Percentiles rank a stretch among this genome's conserved stretches.
phyloP scores from a whole-genome alignment of 2,888 invertebrate genomes.

The Cheilosia soror region DNA sequence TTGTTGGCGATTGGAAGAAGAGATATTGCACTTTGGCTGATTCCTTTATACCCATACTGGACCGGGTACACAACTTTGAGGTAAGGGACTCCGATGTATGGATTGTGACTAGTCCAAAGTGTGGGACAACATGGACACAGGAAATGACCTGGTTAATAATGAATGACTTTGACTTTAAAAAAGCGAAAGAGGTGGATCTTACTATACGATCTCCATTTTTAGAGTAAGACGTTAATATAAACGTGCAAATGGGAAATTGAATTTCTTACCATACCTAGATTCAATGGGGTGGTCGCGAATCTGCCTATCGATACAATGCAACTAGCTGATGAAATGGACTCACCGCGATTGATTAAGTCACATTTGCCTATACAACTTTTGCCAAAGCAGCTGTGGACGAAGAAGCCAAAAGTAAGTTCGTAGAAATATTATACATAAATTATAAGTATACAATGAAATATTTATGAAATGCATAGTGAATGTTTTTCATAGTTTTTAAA shows the following conservation, averaged over 20 bases:
- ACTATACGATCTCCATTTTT: constrained; percentile 81
- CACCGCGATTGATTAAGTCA: constrained; percentile 81
- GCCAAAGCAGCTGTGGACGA: constrained; percentile 81
- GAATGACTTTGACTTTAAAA: constrained; percentile 80
- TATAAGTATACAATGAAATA: no score
- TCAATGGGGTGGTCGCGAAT: background rate
- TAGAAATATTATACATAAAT: no score
- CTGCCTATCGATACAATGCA: constrained; percentile 80
- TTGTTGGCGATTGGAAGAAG: constrained; percentile 79
- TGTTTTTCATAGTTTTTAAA: no score
- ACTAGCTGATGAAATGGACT: constrained; percentile 78
- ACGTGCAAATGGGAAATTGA: no score
- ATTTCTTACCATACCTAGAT: background rate
- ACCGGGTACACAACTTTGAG: constrained; percentile 79
- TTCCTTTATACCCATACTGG: constrained; percentile 76
- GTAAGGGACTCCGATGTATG: constrained; percentile 81
- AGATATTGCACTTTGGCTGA: constrained; percentile 68
- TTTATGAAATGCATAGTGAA: no score
- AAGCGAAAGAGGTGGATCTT: constrained; percentile 79
- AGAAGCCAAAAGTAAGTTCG: constrained; percentile 80
- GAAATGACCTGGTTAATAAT: constrained; percentile 82
- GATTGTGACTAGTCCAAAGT: constrained; percentile 81
- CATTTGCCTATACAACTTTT: constrained; percentile 81
- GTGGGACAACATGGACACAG: constrained; percentile 83
- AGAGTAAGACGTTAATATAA: constrained; percentile 77